These are phyloP conservation scores for Drosophila parabipectinata DNA, from an alignment of 1,140 invertebrate species.

Conservation along the genomic window DNA sequence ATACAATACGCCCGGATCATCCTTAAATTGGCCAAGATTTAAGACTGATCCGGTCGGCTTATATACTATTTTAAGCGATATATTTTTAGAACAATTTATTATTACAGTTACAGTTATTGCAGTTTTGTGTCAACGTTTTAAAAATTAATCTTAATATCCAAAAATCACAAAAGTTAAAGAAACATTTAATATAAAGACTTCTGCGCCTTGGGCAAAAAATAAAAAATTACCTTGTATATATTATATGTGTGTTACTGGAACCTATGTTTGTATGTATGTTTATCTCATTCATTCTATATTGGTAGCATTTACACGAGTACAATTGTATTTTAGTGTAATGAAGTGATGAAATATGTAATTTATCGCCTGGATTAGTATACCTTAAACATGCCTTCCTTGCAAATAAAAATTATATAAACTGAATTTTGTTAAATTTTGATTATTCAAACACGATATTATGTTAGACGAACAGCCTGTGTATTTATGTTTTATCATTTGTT, in stretches of 20 bases:
- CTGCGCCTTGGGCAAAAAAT: slow-evolving; percentile 3
- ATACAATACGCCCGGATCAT: slow-evolving; percentile 34
- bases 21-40: slow-evolving; percentile 23
- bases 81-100: slow-evolving; percentile 81
- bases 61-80: slow-evolving; percentile 70
- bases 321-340: slow-evolving; percentile 22
- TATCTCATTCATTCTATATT: slow-evolving; percentile 23
- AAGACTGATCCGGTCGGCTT: slow-evolving; percentile 20
- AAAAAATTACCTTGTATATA: slow-evolving; percentile 11
- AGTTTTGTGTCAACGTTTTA: slow-evolving; percentile 68
- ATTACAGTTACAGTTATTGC: slow-evolving; percentile 63
- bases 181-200: slow-evolving; percentile 27
- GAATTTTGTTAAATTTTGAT: no score
- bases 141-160: slow-evolving; percentile 41
- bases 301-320: slow-evolving; percentile 23
- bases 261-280: not conserved
- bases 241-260: slow-evolving; percentile 29
- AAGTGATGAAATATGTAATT: slow-evolving; percentile 17
- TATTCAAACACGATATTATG: no score
- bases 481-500: not conserved
- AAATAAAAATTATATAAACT: slow-evolving; percentile 29
- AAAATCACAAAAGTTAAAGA: slow-evolving; percentile 19
- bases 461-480: not conserved
- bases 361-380: slow-evolving; percentile 16
- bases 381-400: slow-evolving; percentile 27